Evolutionary conservation across 1,140 invertebrate genomes (phyloP), one percentile per base, ranked within the genome.

Genomic region (Platorchestia sp.): DNA sequence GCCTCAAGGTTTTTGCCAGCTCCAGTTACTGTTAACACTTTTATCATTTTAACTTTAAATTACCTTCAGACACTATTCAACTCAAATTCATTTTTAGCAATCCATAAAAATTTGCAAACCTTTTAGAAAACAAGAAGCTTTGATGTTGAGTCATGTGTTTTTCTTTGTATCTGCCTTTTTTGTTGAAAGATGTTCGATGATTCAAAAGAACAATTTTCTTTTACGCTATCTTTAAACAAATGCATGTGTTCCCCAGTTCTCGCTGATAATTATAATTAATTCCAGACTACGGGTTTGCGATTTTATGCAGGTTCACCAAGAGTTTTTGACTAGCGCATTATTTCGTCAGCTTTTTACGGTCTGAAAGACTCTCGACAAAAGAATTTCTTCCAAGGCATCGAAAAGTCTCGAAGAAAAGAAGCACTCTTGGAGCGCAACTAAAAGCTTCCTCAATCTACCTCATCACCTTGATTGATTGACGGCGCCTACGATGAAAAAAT

Each of bases 381-480:
- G 91, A 93, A 93, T 93, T 93, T 93, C 43, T 93, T 93, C 44
- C 43, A 47, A 45, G 91, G 43, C 43, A 93, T 42, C 44, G 36
- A n/a, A 93, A 93, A 93, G 45, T 7, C 45, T 40, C 40, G 40
- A 44, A 40, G n/a, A 93, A 93, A 93, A 93, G 87, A 93, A 93
- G 45, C 45, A 93, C 45, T 93, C 45, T 45, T 45, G 91, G 91
- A 47, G 91, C 91, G 43, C 91, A 93, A 45, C 91, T 93, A 93
- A 93, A 93, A 93, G 91, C 91, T 93, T 93, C 91, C 91, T 93
- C 91, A 93, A 93, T 44, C 91, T 47, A 93, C 91, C 91, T 93
- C 91, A 93, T 93, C 91, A 47, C 91, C 91, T 93, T 93, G 91
- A 93, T 93, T 93, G 91, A 93, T 93, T 93, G 91, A 45, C 91